A percentile compares a stretch with the other conserved stretches of the same genome.
These are phyloP conservation scores for Cercocebus atys DNA, from an alignment of 2,113 vertebrate species.

Conservation along the genomic window DNA sequence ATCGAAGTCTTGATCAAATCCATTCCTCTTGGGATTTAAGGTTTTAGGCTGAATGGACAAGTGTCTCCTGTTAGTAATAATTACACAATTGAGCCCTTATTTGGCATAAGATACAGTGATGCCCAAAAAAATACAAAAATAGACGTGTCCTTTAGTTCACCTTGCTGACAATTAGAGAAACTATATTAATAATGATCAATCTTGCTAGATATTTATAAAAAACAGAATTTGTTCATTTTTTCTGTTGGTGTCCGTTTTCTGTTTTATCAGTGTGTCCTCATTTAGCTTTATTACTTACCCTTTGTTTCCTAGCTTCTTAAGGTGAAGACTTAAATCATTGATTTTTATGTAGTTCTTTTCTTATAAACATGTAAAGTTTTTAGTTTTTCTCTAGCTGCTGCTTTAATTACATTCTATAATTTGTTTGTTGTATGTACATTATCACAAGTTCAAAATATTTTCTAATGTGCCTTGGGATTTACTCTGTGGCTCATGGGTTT, in stretches of 20 bases:
- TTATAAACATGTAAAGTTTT: background rate
- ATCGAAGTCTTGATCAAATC: background rate
- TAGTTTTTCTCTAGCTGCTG: background rate
- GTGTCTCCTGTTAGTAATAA: background rate
- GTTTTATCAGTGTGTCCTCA: background rate
- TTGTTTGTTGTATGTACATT: background rate
- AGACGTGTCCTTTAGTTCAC: background rate
- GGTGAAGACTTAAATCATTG: background rate
- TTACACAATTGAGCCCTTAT: background rate
- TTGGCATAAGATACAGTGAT: background rate
- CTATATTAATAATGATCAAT: background rate
- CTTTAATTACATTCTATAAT: background rate
- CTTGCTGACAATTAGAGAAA: background rate
- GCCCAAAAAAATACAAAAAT: background rate
- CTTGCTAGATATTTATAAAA: background rate
- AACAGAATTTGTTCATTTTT: background rate
- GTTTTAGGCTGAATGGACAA: background rate
- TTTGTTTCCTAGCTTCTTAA: background rate
- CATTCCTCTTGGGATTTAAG: background rate
- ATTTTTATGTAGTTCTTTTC: background rate
- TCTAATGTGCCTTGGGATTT: background rate
- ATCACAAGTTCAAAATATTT: background rate
- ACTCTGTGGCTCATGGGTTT: background rate
- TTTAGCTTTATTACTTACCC: background rate
- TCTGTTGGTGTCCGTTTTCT: background rate